These are phyloP conservation scores for Psilopogon haemacephalus DNA, from an alignment of 2,113 vertebrate species.

Conservation along the genomic window DNA sequence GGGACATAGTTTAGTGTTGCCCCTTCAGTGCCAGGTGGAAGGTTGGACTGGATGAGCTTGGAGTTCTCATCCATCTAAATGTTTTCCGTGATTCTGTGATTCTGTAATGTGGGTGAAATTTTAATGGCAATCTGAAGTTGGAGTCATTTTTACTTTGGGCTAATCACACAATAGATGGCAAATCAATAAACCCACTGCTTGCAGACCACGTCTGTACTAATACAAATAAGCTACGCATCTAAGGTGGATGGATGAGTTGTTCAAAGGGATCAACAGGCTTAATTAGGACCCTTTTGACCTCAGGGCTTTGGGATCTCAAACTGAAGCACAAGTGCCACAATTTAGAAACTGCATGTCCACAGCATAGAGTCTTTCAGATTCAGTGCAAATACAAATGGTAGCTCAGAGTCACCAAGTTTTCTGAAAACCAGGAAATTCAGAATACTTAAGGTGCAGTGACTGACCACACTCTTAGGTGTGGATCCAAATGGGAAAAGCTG, in stretches of 20 bases:
- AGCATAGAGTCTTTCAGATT: neutral
- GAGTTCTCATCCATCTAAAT: too few species aligned
- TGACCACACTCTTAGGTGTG: neutral
- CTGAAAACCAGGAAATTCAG: neutral
- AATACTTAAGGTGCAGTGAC: neutral
- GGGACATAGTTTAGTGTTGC: too few species aligned
- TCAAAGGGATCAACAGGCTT: neutral
- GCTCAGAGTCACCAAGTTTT: neutral
- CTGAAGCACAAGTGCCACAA: neutral
- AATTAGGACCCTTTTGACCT: neutral
- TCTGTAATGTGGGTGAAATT: rapidly evolving
- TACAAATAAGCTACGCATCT: neutral
- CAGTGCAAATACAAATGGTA: neutral
- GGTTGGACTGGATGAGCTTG: too few species aligned
- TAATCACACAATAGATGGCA: neutral
- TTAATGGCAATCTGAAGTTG: neutral
- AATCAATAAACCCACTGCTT: neutral
- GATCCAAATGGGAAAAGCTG: neutral
- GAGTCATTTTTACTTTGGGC: neutral
- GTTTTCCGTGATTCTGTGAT: too few species aligned
- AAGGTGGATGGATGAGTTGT: neutral
- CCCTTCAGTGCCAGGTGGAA: too few species aligned
- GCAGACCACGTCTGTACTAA: neutral
- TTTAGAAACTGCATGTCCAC: neutral
- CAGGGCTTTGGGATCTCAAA: neutral